A percentile compares a stretch with the other conserved stretches of the same genome.
Evolutionary conservation across 2,797 vertebrate species (phyloP).

Genomic region (Synanceia verrucosa): DNA sequence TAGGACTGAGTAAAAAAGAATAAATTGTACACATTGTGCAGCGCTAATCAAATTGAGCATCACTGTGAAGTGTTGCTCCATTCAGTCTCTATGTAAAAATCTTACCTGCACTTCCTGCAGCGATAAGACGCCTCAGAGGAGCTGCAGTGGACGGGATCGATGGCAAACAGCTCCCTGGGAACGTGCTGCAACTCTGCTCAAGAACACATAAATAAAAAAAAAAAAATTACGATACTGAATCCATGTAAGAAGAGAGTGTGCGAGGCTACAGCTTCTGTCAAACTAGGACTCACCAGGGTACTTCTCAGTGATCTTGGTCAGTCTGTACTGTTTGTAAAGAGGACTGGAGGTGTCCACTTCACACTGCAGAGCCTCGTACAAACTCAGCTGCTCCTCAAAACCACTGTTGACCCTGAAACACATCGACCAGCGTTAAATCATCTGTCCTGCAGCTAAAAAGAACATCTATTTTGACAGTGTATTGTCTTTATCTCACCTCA

Average conservation of each 20-base stretch:
- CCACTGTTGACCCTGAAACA: conserved; percentile 88
- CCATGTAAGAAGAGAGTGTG: not conserved
- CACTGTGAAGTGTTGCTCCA: not conserved
- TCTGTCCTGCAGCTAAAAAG: too few relatives aligned
- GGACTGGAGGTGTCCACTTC: conserved; percentile 84
- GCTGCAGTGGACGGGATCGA: conserved; percentile 84
- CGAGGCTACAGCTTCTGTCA: not conserved
- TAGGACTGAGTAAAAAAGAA: too few relatives aligned
- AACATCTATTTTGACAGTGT: not conserved
- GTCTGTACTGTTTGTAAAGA: conserved; percentile 90
- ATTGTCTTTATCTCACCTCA: too few relatives aligned
- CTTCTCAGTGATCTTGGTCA: conserved; percentile 87
- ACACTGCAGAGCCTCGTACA: conserved; percentile 90
- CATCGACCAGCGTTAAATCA: not conserved
- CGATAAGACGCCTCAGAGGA: conserved; percentile 86
- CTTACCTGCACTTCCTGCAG: conserved; percentile 96
- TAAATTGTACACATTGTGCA: too few relatives aligned
- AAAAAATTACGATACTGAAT: too few relatives aligned
- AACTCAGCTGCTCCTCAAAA: conserved; percentile 87
- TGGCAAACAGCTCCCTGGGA: conserved; percentile 91
- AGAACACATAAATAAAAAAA: not conserved
- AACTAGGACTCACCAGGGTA: conserved; percentile 79
- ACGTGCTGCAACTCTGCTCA: conserved; percentile 85
- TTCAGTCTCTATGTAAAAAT: not conserved
- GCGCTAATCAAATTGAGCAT: too few relatives aligned